A percentile compares a stretch with the other conserved stretches of the same genome.
These are phyloP conservation scores for Drosophila trapezifrons DNA, from an alignment of 1,140 invertebrate genomes.

Conservation along the genomic window DNA sequence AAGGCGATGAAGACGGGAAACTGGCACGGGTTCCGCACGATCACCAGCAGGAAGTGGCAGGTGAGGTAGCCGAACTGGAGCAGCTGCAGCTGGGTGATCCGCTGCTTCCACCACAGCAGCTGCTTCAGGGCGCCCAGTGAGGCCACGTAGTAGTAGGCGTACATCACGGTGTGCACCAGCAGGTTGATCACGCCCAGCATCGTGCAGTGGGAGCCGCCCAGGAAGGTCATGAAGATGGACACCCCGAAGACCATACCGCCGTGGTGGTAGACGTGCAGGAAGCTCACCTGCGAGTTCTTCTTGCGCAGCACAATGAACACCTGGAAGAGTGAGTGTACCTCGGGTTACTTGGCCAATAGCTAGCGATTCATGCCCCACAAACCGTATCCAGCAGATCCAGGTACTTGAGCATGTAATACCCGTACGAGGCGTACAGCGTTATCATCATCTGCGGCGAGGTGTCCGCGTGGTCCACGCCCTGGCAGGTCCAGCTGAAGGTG, in stretches of 20 bases:
- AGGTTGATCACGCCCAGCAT: slow-evolving; percentile 77
- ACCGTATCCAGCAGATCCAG: slow-evolving; percentile 87
- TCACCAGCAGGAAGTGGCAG: slow-evolving; percentile 85
- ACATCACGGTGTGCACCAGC: slow-evolving; percentile 78
- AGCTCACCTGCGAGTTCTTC: slow-evolving; percentile 92
- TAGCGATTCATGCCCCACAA: slow-evolving; percentile 15
- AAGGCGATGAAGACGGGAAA: slow-evolving; percentile 63
- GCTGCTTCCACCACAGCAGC: slow-evolving; percentile 84
- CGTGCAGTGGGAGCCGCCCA: slow-evolving; percentile 85
- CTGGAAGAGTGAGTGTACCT: slow-evolving; percentile 41
- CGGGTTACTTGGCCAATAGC: background rate
- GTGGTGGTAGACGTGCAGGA: slow-evolving; percentile 94
- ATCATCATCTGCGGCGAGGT: slow-evolving; percentile 85
- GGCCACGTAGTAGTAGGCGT: slow-evolving; percentile 71
- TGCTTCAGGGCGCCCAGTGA: slow-evolving; percentile 67
- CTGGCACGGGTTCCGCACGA: slow-evolving; percentile 68
- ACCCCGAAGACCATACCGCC: slow-evolving; percentile 87
- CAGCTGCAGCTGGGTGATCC: slow-evolving; percentile 76
- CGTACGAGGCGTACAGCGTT: slow-evolving; percentile 87
- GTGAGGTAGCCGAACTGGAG: slow-evolving; percentile 86
- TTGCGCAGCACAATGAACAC: slow-evolving; percentile 92
- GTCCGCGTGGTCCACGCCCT: slow-evolving; percentile 86
- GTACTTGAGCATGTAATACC: slow-evolving; percentile 86
- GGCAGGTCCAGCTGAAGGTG: slow-evolving; percentile 88
- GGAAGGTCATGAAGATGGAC: slow-evolving; percentile 85